Conservation (phyloP, 1,140 invertebrate species). For the Drusus annulatus region DNA sequence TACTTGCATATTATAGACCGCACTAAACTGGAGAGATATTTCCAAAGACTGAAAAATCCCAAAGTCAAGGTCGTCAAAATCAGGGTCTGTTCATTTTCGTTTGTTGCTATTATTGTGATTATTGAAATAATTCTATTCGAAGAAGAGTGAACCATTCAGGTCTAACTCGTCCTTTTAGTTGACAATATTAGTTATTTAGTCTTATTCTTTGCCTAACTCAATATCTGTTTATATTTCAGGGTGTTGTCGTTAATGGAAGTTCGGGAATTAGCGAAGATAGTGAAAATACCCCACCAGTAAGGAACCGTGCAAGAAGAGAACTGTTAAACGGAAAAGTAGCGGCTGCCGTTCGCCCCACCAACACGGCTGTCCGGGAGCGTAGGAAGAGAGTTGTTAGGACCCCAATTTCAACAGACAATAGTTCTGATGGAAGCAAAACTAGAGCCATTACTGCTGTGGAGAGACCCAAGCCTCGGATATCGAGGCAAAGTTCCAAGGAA, state of each 20-base stretch:
- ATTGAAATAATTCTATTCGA: not conserved
- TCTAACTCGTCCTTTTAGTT: not conserved
- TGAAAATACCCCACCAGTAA: constrained; percentile 55
- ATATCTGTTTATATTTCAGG: constrained; percentile 41
- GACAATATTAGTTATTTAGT: too few species aligned
- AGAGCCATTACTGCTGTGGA: constrained; percentile 24
- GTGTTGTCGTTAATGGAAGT: constrained; percentile 46
- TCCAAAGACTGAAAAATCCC: constrained; percentile 91
- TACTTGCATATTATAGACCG: constrained; percentile 97
- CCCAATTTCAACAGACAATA: constrained; percentile 28
- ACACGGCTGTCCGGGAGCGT: constrained; percentile 40
- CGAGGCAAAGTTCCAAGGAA: constrained; percentile 54
- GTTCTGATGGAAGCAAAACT: constrained; percentile 44
- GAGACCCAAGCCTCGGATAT: constrained; percentile 44
- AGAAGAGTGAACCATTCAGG: too few species aligned
- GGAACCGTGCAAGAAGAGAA: constrained; percentile 50
- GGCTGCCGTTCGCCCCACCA: constrained; percentile 15
- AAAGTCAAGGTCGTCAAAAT: constrained; percentile 79
- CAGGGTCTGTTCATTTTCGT: constrained; percentile 64
- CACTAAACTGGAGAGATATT: constrained; percentile 96
- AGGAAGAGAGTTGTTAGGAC: constrained; percentile 51
- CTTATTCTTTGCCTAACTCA: not conserved
- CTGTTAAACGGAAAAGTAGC: constrained; percentile 54
- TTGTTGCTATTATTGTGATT: constrained; percentile 19
- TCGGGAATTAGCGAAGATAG: constrained; percentile 54